Evolutionary conservation across 2,888 invertebrate genomes (phyloP).

Genomic region (Lasius fuliginosus): DNA sequence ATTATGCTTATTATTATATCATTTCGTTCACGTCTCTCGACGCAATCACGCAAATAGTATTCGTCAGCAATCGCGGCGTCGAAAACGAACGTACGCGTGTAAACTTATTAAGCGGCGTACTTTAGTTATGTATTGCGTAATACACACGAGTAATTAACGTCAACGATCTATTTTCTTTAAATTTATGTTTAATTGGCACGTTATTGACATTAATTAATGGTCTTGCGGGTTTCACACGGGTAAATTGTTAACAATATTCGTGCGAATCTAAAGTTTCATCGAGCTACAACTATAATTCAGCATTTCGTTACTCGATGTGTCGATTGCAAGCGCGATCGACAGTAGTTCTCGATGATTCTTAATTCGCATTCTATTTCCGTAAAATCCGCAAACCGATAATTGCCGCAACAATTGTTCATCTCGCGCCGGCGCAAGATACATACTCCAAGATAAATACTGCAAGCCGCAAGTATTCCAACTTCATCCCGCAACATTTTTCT

Average conservation of each 20-base stretch:
- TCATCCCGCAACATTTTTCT: conserved; percentile 55
- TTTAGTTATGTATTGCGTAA: neutral
- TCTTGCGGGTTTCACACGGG: neutral
- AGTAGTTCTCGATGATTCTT: neutral
- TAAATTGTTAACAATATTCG: conserved; percentile 34
- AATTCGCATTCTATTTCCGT: conserved; percentile 19
- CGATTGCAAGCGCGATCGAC: neutral
- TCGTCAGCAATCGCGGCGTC: conserved; percentile 33
- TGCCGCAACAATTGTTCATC: conserved; percentile 5
- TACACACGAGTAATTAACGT: conserved; percentile 32
- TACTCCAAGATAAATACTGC: conserved; percentile 18
- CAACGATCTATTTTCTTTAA: conserved; percentile 41
- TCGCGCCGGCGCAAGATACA: neutral
- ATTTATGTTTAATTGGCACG: conserved; percentile 2
- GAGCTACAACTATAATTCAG: neutral
- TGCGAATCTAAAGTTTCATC: conserved; percentile 24
- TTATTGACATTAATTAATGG: conserved; percentile 32
- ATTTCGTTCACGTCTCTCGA: conserved; percentile 15
- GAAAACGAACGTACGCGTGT: conserved; percentile 47
- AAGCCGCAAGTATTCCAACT: conserved; percentile 38
- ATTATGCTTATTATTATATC: conserved; percentile 54
- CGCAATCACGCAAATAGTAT: conserved; percentile 35
- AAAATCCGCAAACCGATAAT: conserved; percentile 35
- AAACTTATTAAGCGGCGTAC: conserved; percentile 55
- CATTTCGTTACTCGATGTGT: neutral